Evolutionary conservation across 2,888 invertebrate species (phyloP).

Genomic region (Sisyra terminalis): DNA sequence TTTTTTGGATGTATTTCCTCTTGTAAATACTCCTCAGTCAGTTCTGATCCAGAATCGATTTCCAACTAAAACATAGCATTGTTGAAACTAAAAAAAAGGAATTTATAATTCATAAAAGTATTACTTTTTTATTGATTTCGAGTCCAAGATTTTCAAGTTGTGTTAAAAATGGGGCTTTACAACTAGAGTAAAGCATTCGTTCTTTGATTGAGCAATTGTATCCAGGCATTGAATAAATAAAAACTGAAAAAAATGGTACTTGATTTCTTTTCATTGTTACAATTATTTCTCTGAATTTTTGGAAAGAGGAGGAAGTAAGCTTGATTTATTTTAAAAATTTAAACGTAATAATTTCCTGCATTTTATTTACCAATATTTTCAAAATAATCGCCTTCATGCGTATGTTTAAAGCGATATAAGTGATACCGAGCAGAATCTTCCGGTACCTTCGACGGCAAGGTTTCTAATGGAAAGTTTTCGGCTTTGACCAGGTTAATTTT

Average conservation of each 20-base stretch:
- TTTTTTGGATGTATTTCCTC: slow-evolving; percentile 91
- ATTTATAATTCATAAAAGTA: slow-evolving; percentile 3
- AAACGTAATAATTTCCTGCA: too few relatives aligned
- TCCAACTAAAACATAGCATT: slow-evolving; percentile 78
- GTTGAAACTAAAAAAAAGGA: slow-evolving; percentile 15
- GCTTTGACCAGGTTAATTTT: slow-evolving; percentile 68
- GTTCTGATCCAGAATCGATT: slow-evolving; percentile 76
- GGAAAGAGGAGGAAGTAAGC: too few relatives aligned
- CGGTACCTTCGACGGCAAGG: slow-evolving; percentile 63
- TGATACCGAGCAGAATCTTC: slow-evolving; percentile 80
- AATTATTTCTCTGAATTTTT: too few relatives aligned
- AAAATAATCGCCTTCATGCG: slow-evolving; percentile 80
- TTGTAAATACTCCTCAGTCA: slow-evolving; percentile 78
- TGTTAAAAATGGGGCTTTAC: slow-evolving; percentile 82
- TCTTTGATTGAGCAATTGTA: slow-evolving; percentile 92
- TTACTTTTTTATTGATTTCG: slow-evolving; percentile 72
- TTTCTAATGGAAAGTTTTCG: slow-evolving; percentile 42
- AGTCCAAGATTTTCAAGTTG: slow-evolving; percentile 64
- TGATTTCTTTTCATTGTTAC: not conserved
- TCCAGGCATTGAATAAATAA: slow-evolving; percentile 98
- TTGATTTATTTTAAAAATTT: too few relatives aligned
- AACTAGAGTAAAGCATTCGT: slow-evolving; percentile 96
- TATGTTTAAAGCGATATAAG: slow-evolving; percentile 78
- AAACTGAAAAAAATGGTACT: slow-evolving; percentile 44
- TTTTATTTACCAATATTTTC: slow-evolving; percentile 56